A percentile compares a stretch with the other conserved stretches of the same genome.
Evolutionary conservation across 2,888 invertebrate species (phyloP).

Genomic region (Drosophila kuntzei): DNA sequence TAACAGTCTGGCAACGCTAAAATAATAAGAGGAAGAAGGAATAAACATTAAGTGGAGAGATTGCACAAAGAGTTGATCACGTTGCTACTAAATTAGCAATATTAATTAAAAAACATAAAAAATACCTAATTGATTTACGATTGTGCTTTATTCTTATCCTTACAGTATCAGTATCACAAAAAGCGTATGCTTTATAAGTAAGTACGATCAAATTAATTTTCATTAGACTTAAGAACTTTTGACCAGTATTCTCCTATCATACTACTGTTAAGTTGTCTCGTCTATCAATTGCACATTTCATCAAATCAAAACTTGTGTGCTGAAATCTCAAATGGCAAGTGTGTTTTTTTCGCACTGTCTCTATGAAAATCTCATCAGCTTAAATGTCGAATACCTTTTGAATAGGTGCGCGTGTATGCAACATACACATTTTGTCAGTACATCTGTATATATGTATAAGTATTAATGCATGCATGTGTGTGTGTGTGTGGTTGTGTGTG

Average conservation of each 20-base stretch:
- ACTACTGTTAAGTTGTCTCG: slow-evolving; percentile 1
- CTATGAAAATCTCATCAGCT: slow-evolving; percentile 53
- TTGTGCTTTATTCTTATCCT: too few species aligned
- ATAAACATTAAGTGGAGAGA: too few species aligned
- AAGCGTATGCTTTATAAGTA: too few species aligned
- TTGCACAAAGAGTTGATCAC: too few species aligned
- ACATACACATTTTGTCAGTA: slow-evolving; percentile 47
- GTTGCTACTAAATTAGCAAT: too few species aligned
- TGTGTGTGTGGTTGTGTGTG: slow-evolving; percentile 19
- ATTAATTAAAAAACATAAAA: too few species aligned
- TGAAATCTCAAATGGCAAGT: slow-evolving; percentile 28
- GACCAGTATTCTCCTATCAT: neutral
- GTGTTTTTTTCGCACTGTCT: neutral
- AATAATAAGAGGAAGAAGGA: too few species aligned
- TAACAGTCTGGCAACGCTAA: too few species aligned
- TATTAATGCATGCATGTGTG: slow-evolving; percentile 1
- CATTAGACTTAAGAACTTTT: neutral
- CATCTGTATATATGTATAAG: slow-evolving; percentile 12
- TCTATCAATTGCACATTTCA: slow-evolving; percentile 2
- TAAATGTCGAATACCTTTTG: slow-evolving; percentile 48
- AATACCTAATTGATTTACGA: too few species aligned
- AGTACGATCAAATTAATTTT: neutral
- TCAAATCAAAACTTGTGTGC: slow-evolving; percentile 19
- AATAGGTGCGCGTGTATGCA: slow-evolving; percentile 25
- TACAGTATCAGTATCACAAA: too few species aligned